Percentiles rank a stretch among this genome's conserved stretches.
Evolutionary conservation across 2,888 invertebrate genomes (phyloP).

Genomic region (Ophioninae sp.): DNA sequence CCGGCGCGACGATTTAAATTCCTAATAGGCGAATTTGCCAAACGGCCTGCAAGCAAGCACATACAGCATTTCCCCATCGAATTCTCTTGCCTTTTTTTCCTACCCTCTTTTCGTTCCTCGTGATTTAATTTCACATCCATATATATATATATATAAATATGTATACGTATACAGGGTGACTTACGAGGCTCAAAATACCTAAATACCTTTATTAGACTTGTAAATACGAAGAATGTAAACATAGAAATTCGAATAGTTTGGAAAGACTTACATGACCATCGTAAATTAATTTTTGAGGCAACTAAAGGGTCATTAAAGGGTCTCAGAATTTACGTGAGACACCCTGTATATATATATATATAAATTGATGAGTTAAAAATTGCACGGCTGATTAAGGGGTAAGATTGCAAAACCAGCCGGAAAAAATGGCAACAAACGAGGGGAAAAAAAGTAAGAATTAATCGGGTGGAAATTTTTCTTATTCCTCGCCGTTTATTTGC

Average conservation of each 20-base stretch:
- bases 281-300: no score
- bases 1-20: conserved; percentile 54
- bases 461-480: conserved; percentile 50
- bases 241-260: no score
- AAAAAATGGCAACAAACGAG: conserved; percentile 15
- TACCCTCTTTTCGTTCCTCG: conserved; percentile 25
- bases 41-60: conserved; percentile 42
- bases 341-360: neutral
- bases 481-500: conserved; percentile 43
- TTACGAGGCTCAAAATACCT: no score
- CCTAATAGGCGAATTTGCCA: conserved; percentile 58
- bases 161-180: neutral
- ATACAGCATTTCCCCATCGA: conserved; percentile 17
- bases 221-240: no score
- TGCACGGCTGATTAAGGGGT: conserved; percentile 48
- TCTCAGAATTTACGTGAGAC: no score
- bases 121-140: conserved; percentile 44
- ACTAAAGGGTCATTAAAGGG: no score
- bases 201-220: no score
- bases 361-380: conserved; percentile 43
- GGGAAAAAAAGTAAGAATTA: conserved; percentile 47
- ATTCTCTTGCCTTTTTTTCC: conserved; percentile 20
- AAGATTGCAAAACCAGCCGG: conserved; percentile 11
- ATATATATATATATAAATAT: neutral
- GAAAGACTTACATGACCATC: no score